Evolutionary conservation across 2,797 vertebrate species (phyloP).

Genomic region (Tamandua tetradactyla): DNA sequence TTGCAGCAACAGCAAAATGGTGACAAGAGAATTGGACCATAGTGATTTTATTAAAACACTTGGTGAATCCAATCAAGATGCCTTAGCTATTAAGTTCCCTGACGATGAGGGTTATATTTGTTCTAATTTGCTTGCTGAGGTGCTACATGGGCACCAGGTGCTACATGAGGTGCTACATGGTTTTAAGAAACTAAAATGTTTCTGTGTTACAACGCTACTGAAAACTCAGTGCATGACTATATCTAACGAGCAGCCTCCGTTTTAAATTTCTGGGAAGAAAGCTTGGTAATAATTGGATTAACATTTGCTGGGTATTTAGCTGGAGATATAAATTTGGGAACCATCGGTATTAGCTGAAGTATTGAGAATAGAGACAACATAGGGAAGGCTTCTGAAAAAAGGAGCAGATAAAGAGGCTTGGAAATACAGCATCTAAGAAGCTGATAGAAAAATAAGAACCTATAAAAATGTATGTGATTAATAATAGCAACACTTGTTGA

Average conservation of each 20-base stretch:
- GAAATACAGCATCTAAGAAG: neutral
- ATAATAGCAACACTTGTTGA: neutral
- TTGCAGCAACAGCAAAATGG: slow-evolving; percentile 63
- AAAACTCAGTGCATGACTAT: neutral
- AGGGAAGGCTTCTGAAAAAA: neutral
- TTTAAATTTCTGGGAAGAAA: slow-evolving; percentile 3
- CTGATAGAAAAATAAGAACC: neutral
- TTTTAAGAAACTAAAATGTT: slow-evolving; percentile 35
- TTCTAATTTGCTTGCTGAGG: slow-evolving; percentile 57
- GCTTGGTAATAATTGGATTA: neutral
- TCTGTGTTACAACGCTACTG: neutral
- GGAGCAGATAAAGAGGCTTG: neutral
- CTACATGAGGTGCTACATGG: too few relatives aligned
- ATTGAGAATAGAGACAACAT: neutral
- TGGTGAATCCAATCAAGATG: slow-evolving; percentile 68
- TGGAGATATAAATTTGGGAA: neutral
- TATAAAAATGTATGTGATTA: neutral
- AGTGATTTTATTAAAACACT: slow-evolving; percentile 71
- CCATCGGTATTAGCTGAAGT: neutral
- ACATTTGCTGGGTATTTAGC: neutral
- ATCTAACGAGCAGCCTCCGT: neutral
- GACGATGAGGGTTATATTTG: slow-evolving; percentile 42
- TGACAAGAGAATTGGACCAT: slow-evolving; percentile 71
- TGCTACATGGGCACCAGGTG: neutral
- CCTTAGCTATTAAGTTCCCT: slow-evolving; percentile 50